These are phyloP conservation scores for Ectropis crepuscularia DNA, from an alignment of 2,888 invertebrate species.

Conservation along the genomic window DNA sequence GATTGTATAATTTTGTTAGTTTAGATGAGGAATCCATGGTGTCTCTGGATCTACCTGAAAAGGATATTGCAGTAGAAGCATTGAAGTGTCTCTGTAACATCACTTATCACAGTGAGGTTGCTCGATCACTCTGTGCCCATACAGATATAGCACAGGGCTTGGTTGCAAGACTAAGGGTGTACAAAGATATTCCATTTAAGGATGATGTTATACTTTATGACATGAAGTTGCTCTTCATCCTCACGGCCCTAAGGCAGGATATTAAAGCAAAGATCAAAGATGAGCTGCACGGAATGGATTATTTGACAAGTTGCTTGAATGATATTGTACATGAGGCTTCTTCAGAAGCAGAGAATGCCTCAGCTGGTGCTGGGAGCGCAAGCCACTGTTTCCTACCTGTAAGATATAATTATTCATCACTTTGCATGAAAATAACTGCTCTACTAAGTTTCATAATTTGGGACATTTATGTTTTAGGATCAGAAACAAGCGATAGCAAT, in stretches of 20 bases:
- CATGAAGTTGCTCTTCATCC: constrained; percentile 93
- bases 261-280: constrained; percentile 87
- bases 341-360: constrained; percentile 49
- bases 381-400: constrained; percentile 60
- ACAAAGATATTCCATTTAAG: constrained; percentile 86
- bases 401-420: constrained; percentile 34
- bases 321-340: constrained; percentile 82
- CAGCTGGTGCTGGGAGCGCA: constrained; percentile 51
- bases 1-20: constrained; percentile 78
- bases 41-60: constrained; percentile 67
- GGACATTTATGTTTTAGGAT: constrained; percentile 65
- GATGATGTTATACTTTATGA: constrained; percentile 93
- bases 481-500: constrained; percentile 86
- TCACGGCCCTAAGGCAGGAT: constrained; percentile 92
- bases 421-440: background rate
- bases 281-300: constrained; percentile 88
- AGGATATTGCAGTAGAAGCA: constrained; percentile 89
- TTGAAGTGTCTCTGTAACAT: constrained; percentile 96
- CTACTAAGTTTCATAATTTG: background rate
- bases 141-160: constrained; percentile 89
- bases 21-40: constrained; percentile 64
- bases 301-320: constrained; percentile 88
- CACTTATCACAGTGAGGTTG: constrained; percentile 88
- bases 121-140: constrained; percentile 77
- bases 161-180: constrained; percentile 88